Conservation (phyloP, 1,140 invertebrate species). For the Hestina assimilis region DNA sequence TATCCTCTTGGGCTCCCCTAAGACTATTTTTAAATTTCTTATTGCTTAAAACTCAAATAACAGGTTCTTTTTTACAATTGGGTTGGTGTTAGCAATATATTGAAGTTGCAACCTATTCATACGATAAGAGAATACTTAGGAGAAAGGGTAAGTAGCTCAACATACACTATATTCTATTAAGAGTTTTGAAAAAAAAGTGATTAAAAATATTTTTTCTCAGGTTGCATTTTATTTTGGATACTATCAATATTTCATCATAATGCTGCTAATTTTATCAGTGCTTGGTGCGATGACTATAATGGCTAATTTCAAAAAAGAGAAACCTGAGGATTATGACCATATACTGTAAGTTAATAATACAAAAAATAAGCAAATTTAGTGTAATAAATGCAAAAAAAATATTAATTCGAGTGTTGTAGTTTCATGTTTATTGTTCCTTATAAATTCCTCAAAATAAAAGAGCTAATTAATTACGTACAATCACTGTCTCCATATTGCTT, state of each 20-base stretch:
- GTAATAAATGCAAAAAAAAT: too few relatives aligned
- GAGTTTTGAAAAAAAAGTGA: background rate
- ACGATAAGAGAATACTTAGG: conserved; percentile 31
- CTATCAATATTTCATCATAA: conserved; percentile 18
- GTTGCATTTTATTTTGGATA: conserved; percentile 21
- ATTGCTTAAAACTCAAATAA: background rate
- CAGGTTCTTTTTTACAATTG: conserved; percentile 23
- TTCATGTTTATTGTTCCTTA: too few relatives aligned
- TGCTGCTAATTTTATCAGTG: conserved; percentile 2
- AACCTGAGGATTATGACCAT: background rate
- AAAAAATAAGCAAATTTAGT: too few relatives aligned
- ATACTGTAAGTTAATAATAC: background rate
- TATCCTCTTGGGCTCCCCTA: too few relatives aligned
- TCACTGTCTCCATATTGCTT: too few relatives aligned
- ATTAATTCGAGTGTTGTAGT: too few relatives aligned
- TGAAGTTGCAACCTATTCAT: conserved; percentile 24
- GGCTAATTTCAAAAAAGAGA: background rate
- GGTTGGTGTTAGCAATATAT: conserved; percentile 12
- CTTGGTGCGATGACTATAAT: background rate
- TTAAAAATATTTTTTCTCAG: background rate
- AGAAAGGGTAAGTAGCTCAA: conserved; percentile 11
- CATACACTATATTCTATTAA: background rate
- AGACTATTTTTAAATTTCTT: background rate
- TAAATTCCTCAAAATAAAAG: too few relatives aligned
- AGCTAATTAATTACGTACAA: too few relatives aligned